Evolutionary conservation across 2,797 vertebrate genomes (phyloP).

Genomic region (Myotis myotis): DNA sequence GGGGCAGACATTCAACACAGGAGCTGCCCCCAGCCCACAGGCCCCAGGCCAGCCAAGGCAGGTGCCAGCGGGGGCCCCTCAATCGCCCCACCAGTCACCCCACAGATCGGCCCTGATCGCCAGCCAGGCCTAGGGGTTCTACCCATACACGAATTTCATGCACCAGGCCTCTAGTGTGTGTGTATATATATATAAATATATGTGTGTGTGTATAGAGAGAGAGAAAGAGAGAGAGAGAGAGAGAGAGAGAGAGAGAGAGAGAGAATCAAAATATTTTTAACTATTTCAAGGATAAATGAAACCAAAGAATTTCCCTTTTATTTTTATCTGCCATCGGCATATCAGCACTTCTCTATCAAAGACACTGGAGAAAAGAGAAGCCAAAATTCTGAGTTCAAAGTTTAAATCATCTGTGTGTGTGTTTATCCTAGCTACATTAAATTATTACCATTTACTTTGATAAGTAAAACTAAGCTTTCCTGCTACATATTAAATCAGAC

Average conservation of each 20-base stretch:
- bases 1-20: no score
- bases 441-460: neutral
- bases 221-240: no score
- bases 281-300: neutral
- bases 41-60: no score
- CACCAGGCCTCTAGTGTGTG: no score
- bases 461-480: conserved; percentile 38
- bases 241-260: neutral
- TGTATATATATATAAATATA: no score
- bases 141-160: no score
- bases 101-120: no score
- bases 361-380: neutral
- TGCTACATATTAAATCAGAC: neutral
- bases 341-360: conserved; percentile 23
- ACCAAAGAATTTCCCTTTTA: neutral
- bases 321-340: neutral
- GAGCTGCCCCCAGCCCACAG: no score
- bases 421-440: neutral
- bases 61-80: no score
- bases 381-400: conserved; percentile 17
- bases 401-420: neutral
- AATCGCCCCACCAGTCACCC: no score
- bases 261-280: conserved; percentile 9
- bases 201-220: no score
- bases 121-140: no score